These are phyloP conservation scores for Adelphocoris suturalis DNA, from an alignment of 2,888 invertebrate species.

Conservation along the genomic window DNA sequence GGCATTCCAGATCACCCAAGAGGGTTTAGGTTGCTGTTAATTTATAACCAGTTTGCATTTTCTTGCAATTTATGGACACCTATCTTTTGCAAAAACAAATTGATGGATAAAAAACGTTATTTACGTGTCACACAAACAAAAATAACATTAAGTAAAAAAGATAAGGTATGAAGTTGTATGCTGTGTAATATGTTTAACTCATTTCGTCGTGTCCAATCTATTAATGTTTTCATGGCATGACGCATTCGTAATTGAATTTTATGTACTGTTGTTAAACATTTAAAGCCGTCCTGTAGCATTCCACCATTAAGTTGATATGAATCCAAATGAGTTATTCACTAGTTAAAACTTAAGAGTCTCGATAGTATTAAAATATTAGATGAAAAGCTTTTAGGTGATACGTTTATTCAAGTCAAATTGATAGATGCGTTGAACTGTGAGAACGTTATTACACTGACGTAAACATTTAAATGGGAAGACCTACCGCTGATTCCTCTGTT, in stretches of 20 bases:
- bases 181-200: constrained; percentile 12
- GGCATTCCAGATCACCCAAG: no score
- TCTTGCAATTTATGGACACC: constrained; percentile 8
- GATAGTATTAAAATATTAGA: not conserved
- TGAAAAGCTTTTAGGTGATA: not conserved
- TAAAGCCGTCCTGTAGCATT: constrained; percentile 4
- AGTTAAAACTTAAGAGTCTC: not conserved
- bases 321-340: not conserved
- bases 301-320: not conserved
- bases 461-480: constrained; percentile 44
- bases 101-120: not conserved
- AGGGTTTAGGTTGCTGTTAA: not conserved
- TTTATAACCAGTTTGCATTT: not conserved
- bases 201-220: not conserved
- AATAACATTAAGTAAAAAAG: not conserved
- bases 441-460: constrained; percentile 9
- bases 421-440: not conserved
- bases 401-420: not conserved
- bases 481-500: constrained; percentile 72
- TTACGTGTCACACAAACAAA: not conserved
- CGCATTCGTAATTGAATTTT: not conserved
- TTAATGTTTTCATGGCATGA: not conserved
- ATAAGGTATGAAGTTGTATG: not conserved
- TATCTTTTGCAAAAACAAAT: not conserved
- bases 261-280: constrained; percentile 36